phyloP scores from a whole-genome alignment of 2,797 vertebrate species.

The Ceyx erithaca region DNA sequence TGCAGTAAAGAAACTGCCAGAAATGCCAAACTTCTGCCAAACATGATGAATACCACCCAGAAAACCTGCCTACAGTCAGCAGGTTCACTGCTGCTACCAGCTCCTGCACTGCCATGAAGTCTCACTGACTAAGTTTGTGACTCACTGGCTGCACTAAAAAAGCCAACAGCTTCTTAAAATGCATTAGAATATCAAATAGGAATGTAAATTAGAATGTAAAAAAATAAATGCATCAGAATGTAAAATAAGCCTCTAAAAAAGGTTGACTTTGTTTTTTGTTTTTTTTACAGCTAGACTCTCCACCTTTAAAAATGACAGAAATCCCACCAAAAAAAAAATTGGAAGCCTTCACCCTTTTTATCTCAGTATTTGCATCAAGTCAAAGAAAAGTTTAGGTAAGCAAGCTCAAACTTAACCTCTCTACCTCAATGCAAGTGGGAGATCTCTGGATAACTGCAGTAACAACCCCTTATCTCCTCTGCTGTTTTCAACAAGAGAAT shows the following conservation, averaged over 20 bases:
- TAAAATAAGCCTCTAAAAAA: not conserved
- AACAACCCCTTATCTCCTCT: not conserved
- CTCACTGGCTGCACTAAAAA: conserved; percentile 2
- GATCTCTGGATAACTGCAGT: conserved; percentile 12
- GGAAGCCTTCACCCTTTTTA: not conserved
- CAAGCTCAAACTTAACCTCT: not conserved
- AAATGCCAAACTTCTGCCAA: not conserved
- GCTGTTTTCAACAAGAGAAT: not conserved
- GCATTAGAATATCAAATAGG: not conserved
- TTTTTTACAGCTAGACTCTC: not conserved
- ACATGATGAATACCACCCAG: not conserved
- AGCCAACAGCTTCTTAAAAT: not conserved
- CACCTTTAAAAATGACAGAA: not conserved
- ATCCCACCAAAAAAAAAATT: not conserved
- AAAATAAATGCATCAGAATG: not conserved
- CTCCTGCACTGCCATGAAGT: not conserved
- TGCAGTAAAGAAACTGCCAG: not conserved
- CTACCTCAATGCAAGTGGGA: not conserved
- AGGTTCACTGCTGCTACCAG: not conserved
- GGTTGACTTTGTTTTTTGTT: not conserved
- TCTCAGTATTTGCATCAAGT: not conserved
- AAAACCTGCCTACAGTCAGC: not conserved
- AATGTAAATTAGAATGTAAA: no score
- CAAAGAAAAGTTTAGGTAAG: not conserved
- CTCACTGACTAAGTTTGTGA: not conserved